Conservation (phyloP, 1,140 invertebrate genomes). For the Ooceraea biroi region DNA sequence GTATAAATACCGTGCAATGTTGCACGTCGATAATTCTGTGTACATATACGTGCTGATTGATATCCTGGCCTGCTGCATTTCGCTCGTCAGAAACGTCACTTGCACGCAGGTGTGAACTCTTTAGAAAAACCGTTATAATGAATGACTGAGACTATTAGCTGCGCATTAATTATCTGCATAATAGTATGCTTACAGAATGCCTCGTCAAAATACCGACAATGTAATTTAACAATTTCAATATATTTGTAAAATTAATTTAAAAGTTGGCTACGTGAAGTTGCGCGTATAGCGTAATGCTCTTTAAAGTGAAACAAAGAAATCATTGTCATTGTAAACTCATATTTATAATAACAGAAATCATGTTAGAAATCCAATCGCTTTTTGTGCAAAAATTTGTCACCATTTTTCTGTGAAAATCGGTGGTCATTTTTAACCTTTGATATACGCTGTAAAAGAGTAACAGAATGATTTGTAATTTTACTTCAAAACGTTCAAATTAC, state of each 20-base stretch:
- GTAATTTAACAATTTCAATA: background rate
- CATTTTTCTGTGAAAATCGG: too few species aligned
- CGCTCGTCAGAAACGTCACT: background rate
- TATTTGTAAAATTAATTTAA: slow-evolving; percentile 9
- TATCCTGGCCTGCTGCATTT: background rate
- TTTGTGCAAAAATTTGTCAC: too few species aligned
- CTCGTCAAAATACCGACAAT: background rate
- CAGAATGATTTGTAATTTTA: too few species aligned
- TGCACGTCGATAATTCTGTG: slow-evolving; percentile 15
- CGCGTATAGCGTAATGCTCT: background rate
- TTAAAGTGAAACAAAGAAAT: background rate
- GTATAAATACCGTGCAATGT: slow-evolving; percentile 13
- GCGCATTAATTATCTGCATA: background rate
- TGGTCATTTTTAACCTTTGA: too few species aligned
- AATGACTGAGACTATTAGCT: background rate
- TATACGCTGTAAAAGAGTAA: too few species aligned
- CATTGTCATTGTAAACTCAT: background rate
- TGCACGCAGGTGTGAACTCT: background rate
- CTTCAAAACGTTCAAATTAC: too few species aligned
- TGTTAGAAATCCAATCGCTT: too few species aligned
- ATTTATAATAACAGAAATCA: background rate
- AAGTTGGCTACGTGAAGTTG: slow-evolving; percentile 11
- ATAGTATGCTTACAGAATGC: background rate
- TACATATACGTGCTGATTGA: slow-evolving; percentile 1
- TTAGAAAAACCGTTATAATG: background rate